Base-by-base conservation (phyloP, 2,113 vertebrate genomes). In the Eurystomus gularis region DNA sequence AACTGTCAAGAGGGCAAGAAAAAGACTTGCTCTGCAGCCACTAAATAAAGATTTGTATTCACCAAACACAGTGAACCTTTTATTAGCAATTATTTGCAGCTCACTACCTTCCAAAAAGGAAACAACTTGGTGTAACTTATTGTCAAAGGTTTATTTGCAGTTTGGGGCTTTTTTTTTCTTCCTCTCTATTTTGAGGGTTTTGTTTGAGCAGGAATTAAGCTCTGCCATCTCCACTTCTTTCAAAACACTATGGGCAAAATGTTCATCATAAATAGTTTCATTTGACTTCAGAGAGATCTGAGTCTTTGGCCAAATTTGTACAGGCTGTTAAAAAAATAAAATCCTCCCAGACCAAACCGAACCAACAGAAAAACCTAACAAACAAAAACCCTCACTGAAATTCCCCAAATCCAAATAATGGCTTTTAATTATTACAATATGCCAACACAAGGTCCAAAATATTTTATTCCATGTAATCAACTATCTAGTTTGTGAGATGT, bases 11-110 rank as follows among this genome's bases (percentile, higher is more conserved):
- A 95, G 94, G 97, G 95, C 95, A 96, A 97, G 94, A 94, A 97
- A 97, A 96, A 95, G 95, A 89, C 94, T 95, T 92, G 69, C 69
- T 83, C 69, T 93, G 90, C 94, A 97, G 91, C 93, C 95, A 94
- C 94, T 97, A 97, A 97, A 97, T 97, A 97, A 97, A 97, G 95
- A 97, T 97, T 97, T 97, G 95, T 94, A 96, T 97, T 96, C 94
- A 96, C 75, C 71, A 95, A 95, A 95, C 89, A 94, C 93, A 93
- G 89, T 86, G 89, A 97, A 97, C 96, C 93, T 96, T 97, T 94
- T 97, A 96, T 95, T 97, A 96, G 96, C 94, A 96, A 96, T 97
- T 97, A 95, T 97, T 97, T 97, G 96, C 94, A 96, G 96, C 94
- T 94, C 93, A 94, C 94, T 95, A 94, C 95, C 94, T 97, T 95